phyloP scores from a whole-genome alignment of 2,113 vertebrate species.

The Prinia subflava region DNA sequence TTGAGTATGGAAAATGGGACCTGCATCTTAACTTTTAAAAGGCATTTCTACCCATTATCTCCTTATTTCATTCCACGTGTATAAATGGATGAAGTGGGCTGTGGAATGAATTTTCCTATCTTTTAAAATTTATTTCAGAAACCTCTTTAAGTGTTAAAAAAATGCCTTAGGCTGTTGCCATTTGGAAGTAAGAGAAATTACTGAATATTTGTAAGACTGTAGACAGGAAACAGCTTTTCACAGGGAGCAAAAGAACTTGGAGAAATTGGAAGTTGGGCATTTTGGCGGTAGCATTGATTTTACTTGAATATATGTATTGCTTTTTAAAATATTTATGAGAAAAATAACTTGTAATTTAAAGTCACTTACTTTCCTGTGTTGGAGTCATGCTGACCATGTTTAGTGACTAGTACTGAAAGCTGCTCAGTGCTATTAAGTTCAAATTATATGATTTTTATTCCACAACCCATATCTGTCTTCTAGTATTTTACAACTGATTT shows the following conservation, averaged over 20 bases:
- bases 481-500: background rate
- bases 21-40: background rate
- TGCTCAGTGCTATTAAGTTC: background rate
- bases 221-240: background rate
- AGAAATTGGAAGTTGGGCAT: background rate
- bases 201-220: background rate
- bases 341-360: slow-evolving; percentile 23
- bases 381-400: background rate
- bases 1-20: background rate
- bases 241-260: background rate
- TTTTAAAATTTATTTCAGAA: background rate
- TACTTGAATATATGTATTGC: background rate
- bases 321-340: slow-evolving; percentile 7
- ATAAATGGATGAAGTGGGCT: background rate
- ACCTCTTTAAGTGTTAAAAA: background rate
- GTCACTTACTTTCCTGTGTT: background rate
- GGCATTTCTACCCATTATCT: background rate
- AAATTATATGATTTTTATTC: background rate
- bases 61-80: background rate
- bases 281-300: slow-evolving; percentile 6
- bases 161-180: background rate
- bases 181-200: background rate
- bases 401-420: background rate
- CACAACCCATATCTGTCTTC: background rate
- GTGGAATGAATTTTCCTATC: background rate